Percentiles rank a stretch among this genome's conserved stretches.
These are phyloP conservation scores for Orchesella cincta DNA, from an alignment of 1,140 invertebrate species.

Conservation along the genomic window DNA sequence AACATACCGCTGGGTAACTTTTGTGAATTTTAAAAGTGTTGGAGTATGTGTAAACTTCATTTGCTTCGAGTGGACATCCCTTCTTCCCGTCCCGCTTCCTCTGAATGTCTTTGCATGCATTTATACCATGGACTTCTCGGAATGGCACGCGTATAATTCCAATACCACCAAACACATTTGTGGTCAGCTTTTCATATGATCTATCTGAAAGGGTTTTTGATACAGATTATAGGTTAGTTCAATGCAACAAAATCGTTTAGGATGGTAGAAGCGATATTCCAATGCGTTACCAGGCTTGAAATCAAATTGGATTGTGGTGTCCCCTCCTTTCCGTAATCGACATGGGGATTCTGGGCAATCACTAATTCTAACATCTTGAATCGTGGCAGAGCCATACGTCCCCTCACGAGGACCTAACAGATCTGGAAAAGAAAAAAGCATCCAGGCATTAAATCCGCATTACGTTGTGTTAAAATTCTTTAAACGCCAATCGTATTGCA, in stretches of 20 bases:
- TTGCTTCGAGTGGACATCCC: slow-evolving; percentile 45
- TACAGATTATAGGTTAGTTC: not conserved
- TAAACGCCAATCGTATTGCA: no score
- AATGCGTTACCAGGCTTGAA: slow-evolving; percentile 51
- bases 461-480: no score
- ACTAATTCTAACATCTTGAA: slow-evolving; percentile 49
- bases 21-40: slow-evolving; percentile 51
- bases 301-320: slow-evolving; percentile 49
- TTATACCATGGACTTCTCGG: slow-evolving; percentile 48
- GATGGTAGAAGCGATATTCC: no score
- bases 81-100: slow-evolving; percentile 37
- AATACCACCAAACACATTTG: slow-evolving; percentile 49
- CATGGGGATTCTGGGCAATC: slow-evolving; percentile 50
- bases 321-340: slow-evolving; percentile 47
- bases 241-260: not conserved
- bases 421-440: not conserved
- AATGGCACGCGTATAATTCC: slow-evolving; percentile 51
- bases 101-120: slow-evolving; percentile 49
- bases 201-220: slow-evolving; percentile 37
- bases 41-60: slow-evolving; percentile 49
- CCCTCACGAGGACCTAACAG: slow-evolving; percentile 35
- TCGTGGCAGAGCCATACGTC: slow-evolving; percentile 44
- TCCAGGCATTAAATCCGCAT: no score
- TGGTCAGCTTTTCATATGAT: slow-evolving; percentile 46
- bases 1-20: slow-evolving; percentile 50